Evolutionary conservation across 2,797 vertebrate species (phyloP).

Genomic region (Periophthalmus magnuspinnatus): DNA sequence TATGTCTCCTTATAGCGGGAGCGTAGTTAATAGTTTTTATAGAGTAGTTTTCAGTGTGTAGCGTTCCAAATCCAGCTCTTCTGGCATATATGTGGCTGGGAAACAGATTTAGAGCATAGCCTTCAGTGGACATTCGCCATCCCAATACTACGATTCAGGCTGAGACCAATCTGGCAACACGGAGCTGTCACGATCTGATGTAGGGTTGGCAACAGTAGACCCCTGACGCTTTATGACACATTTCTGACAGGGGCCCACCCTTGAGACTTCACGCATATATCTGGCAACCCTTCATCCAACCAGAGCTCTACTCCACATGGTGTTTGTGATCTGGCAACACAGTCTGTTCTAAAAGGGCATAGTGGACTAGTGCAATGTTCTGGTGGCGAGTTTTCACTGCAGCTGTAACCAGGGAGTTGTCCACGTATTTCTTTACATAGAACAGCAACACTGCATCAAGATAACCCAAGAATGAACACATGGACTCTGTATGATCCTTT

Average conservation of each 20-base stretch:
- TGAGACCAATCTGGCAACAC: slow-evolving; percentile 37
- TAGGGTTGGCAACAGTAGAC: slow-evolving; percentile 34
- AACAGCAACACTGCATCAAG: slow-evolving; percentile 8
- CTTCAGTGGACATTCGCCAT: slow-evolving; percentile 23
- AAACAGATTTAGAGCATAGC: slow-evolving; percentile 6
- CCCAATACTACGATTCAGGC: slow-evolving; percentile 1
- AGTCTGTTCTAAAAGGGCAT: slow-evolving; percentile 13
- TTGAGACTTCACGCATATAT: slow-evolving; percentile 46
- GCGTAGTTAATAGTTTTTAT: neutral
- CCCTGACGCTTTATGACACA: slow-evolving; percentile 50
- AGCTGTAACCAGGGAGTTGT: slow-evolving; percentile 18
- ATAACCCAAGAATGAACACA: neutral
- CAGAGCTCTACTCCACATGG: slow-evolving; percentile 45
- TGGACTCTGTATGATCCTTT: neutral
- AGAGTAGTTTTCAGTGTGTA: neutral
- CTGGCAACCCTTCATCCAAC: slow-evolving; percentile 47
- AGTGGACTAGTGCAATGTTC: slow-evolving; percentile 35
- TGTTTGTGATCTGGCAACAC: slow-evolving; percentile 45
- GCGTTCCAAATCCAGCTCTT: neutral
- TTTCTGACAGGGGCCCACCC: slow-evolving; percentile 51
- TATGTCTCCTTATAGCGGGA: neutral
- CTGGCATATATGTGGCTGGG: slow-evolving; percentile 23
- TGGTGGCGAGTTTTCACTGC: slow-evolving; percentile 34
- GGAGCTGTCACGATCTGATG: slow-evolving; percentile 22
- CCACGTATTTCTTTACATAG: slow-evolving; percentile 19